Evolutionary conservation across 2,888 invertebrate species (phyloP).

Genomic region (Polyommatus icarus): DNA sequence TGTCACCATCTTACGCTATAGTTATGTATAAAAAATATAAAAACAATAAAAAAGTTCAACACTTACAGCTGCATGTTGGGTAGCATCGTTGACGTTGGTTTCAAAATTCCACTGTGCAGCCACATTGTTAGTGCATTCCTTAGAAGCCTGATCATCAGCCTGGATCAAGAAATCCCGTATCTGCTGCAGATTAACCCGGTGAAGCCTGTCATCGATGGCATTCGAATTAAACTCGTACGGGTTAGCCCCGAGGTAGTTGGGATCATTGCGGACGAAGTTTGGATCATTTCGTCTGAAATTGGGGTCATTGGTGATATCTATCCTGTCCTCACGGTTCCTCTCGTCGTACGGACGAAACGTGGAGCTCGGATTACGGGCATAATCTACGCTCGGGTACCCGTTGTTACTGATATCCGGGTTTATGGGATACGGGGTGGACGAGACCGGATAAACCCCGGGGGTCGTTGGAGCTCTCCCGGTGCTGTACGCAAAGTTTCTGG

Average conservation of each 20-base stretch:
- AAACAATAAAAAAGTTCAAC: not conserved
- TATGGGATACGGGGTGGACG: slow-evolving; percentile 64
- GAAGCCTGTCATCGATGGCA: slow-evolving; percentile 66
- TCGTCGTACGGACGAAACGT: slow-evolving; percentile 58
- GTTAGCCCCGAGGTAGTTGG: slow-evolving; percentile 66
- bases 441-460: slow-evolving; percentile 60
- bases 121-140: slow-evolving; percentile 92
- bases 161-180: slow-evolving; percentile 83
- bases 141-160: slow-evolving; percentile 87
- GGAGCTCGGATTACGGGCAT: slow-evolving; percentile 60
- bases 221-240: slow-evolving; percentile 70
- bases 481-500: slow-evolving; percentile 62
- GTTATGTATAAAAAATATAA: not conserved
- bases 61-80: slow-evolving; percentile 92
- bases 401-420: slow-evolving; percentile 74
- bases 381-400: slow-evolving; percentile 65
- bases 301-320: slow-evolving; percentile 70
- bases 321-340: slow-evolving; percentile 66
- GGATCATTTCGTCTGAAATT: slow-evolving; percentile 75
- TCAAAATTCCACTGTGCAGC: slow-evolving; percentile 94
- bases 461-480: slow-evolving; percentile 57
- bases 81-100: slow-evolving; percentile 90
- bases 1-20: not conserved
- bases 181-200: slow-evolving; percentile 68
- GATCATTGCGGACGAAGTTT: slow-evolving; percentile 72